These are phyloP conservation scores for Sarcophaga peregrina DNA, from an alignment of 1,140 invertebrate species.

Conservation along the genomic window DNA sequence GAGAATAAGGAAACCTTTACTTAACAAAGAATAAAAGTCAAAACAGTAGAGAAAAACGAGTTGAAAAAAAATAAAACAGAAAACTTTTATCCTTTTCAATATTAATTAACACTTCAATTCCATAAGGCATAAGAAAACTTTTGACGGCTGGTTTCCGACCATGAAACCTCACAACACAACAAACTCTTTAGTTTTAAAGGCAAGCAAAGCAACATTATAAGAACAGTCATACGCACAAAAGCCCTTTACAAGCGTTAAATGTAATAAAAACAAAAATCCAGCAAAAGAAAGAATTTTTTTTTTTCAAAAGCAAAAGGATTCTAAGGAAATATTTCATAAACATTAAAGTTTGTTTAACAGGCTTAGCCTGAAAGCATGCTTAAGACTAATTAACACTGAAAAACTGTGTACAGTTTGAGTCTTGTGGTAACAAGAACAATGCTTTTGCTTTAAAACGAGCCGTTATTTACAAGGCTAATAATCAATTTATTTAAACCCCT, in stretches of 20 bases:
- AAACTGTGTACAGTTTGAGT: too few species aligned
- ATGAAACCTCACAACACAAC: background rate
- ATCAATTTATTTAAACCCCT: slow-evolving; percentile 35
- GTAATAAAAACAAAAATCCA: background rate
- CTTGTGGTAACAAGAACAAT: too few species aligned
- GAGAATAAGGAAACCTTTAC: background rate
- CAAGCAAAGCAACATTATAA: background rate
- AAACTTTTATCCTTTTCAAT: slow-evolving; percentile 62
- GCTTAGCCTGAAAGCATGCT: slow-evolving; percentile 6
- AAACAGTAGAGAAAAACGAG: background rate
- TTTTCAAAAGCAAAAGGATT: background rate
- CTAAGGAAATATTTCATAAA: background rate
- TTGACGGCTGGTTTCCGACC: slow-evolving; percentile 33
- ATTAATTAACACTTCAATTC: slow-evolving; percentile 66
- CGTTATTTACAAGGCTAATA: background rate
- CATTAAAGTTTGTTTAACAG: background rate
- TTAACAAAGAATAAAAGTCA: slow-evolving; percentile 8
- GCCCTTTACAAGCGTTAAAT: background rate
- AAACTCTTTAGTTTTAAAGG: background rate
- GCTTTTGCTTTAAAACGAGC: too few species aligned
- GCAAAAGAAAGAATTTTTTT: background rate
- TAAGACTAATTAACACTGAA: too few species aligned
- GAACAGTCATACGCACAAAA: background rate
- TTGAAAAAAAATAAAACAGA: background rate
- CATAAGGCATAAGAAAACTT: slow-evolving; percentile 49